These are phyloP conservation scores for Nesoenas mayeri DNA, from an alignment of 2,113 vertebrate species.

Conservation along the genomic window DNA sequence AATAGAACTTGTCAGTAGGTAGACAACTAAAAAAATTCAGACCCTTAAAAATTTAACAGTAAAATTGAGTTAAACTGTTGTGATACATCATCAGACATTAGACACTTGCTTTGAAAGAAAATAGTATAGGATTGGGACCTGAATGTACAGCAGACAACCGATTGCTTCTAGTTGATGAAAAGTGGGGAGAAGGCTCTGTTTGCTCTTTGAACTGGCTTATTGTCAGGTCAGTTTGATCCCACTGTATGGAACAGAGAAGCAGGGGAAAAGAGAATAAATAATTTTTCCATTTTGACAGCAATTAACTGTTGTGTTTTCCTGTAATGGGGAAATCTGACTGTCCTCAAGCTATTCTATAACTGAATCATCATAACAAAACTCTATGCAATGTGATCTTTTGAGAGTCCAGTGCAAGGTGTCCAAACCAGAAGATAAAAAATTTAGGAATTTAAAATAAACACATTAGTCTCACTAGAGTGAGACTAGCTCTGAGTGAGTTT, in stretches of 20 bases:
- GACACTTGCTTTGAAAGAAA: neutral
- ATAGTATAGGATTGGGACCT: neutral
- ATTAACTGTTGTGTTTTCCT: neutral
- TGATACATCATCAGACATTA: neutral
- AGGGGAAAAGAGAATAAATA: neutral
- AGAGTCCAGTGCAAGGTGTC: neutral
- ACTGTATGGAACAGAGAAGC: rapidly evolving
- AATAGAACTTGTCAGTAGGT: neutral
- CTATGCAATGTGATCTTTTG: neutral
- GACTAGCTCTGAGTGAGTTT: neutral
- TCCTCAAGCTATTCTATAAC: neutral
- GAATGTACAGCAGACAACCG: neutral
- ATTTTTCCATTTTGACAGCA: neutral
- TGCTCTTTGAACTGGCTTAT: neutral
- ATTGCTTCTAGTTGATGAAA: neutral
- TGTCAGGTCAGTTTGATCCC: neutral
- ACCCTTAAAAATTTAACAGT: neutral
- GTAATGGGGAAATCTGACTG: neutral
- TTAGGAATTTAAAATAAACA: neutral
- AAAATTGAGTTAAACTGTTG: neutral
- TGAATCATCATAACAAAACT: neutral
- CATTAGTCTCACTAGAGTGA: neutral
- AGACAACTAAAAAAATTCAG: neutral
- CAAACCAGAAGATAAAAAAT: neutral
- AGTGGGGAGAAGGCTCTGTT: neutral